These are phyloP conservation scores for Isurus oxyrinchus DNA, from an alignment of 2,113 vertebrate species.

Conservation along the genomic window DNA sequence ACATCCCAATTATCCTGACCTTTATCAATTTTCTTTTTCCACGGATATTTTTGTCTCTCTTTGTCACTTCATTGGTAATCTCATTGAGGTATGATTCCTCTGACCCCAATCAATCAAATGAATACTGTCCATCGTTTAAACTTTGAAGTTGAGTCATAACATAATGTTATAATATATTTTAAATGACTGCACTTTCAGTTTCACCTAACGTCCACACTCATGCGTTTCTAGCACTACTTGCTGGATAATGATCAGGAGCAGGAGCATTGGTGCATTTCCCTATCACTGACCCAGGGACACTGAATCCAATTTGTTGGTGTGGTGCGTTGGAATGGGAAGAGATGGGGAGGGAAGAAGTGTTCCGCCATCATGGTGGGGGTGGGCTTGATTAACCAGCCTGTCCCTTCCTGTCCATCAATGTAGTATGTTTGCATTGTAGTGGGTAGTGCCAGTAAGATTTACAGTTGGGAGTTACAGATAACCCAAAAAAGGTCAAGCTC, in stretches of 20 bases:
- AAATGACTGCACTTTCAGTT: too few relatives aligned
- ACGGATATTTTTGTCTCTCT: not conserved
- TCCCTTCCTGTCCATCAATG: not conserved
- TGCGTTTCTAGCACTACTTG: too few relatives aligned
- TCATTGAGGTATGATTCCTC: not conserved
- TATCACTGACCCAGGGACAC: too few relatives aligned
- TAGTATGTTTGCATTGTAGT: not conserved
- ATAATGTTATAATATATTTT: too few relatives aligned
- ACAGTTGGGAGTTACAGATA: too few relatives aligned
- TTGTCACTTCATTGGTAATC: not conserved
- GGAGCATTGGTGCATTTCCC: too few relatives aligned
- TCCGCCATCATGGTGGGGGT: not conserved
- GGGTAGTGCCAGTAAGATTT: not conserved
- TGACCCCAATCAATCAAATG: not conserved
- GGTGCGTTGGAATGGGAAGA: not conserved
- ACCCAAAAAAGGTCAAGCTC: too few relatives aligned
- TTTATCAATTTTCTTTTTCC: not conserved
- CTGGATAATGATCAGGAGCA: too few relatives aligned
- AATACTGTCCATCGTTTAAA: not conserved
- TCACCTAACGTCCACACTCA: too few relatives aligned
- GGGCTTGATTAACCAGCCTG: not conserved
- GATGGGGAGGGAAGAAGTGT: not conserved
- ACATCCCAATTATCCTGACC: not conserved
- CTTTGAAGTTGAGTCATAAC: not conserved
- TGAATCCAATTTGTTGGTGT: too few relatives aligned